A percentile compares a stretch with the other conserved stretches of the same genome.
These are phyloP conservation scores for Astatotilapia flaviijosephi DNA, from an alignment of 2,113 vertebrate species.

Conservation along the genomic window DNA sequence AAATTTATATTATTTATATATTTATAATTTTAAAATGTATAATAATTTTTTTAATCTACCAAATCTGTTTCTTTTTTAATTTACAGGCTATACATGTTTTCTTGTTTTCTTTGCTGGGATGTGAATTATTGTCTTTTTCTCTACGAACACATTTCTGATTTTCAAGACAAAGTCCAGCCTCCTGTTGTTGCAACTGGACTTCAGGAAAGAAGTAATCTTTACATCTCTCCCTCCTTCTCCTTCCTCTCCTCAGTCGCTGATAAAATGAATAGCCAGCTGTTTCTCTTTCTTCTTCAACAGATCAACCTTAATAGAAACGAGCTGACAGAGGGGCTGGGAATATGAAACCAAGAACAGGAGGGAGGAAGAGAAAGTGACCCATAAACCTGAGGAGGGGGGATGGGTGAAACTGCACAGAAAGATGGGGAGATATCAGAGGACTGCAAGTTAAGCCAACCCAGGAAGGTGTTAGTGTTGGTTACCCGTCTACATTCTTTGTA, in stretches of 20 bases:
- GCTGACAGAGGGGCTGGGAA: background rate
- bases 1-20: background rate
- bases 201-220: background rate
- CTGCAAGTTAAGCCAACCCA: background rate
- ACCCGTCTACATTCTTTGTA: slow-evolving; percentile 9
- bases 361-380: background rate
- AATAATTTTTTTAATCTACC: background rate
- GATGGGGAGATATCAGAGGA: background rate
- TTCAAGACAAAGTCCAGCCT: background rate
- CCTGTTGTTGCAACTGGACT: background rate
- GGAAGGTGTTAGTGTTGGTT: background rate
- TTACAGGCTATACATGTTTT: background rate
- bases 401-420: background rate
- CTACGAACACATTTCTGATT: background rate
- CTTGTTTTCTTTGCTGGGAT: background rate
- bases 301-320: slow-evolving; percentile 5
- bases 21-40: background rate
- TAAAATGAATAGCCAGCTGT: slow-evolving; percentile 11
- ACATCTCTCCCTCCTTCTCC: background rate
- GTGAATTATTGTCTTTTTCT: background rate
- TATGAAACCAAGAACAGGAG: background rate
- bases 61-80: background rate
- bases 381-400: background rate
- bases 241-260: background rate
- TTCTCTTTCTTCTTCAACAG: slow-evolving; percentile 1